These are phyloP conservation scores for Aphrocallistes beatrix DNA, from an alignment of 37 sponge, comb jelly and placozoan species.

Conservation along the genomic window DNA sequence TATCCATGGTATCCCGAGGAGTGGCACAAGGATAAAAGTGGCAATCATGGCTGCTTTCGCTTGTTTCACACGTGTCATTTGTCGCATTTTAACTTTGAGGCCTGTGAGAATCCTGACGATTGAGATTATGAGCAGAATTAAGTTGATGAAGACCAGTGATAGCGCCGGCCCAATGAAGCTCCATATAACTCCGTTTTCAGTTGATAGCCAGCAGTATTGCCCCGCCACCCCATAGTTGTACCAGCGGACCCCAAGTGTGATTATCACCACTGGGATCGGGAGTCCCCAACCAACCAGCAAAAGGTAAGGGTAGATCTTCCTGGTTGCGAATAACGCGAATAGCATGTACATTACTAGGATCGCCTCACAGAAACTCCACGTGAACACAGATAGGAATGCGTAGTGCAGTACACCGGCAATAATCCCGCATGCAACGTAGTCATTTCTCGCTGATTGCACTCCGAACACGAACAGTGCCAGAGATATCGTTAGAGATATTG, in stretches of 20 bases:
- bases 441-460: constrained; percentile 17
- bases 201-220: not conserved
- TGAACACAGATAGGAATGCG: constrained; percentile 32
- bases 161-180: not conserved
- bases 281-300: not conserved
- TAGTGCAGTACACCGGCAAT: constrained; percentile 31
- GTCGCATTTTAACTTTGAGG: not conserved
- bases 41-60: not conserved
- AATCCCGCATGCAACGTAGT: constrained; percentile 17
- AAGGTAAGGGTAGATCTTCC: not conserved
- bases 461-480: constrained; percentile 17
- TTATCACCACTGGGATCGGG: not conserved
- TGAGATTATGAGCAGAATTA: not conserved
- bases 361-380: constrained; percentile 35
- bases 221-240: not conserved
- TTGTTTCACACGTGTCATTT: not conserved
- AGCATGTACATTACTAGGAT: constrained; percentile 29
- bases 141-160: not conserved
- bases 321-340: constrained; percentile 22
- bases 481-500: constrained; percentile 4
- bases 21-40: not conserved
- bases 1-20: not conserved
- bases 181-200: not conserved
- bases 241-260: constrained; percentile 11
- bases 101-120: not conserved